These are phyloP conservation scores for Remorina albescens DNA, from an alignment of 2,797 vertebrate genomes.

Conservation along the genomic window DNA sequence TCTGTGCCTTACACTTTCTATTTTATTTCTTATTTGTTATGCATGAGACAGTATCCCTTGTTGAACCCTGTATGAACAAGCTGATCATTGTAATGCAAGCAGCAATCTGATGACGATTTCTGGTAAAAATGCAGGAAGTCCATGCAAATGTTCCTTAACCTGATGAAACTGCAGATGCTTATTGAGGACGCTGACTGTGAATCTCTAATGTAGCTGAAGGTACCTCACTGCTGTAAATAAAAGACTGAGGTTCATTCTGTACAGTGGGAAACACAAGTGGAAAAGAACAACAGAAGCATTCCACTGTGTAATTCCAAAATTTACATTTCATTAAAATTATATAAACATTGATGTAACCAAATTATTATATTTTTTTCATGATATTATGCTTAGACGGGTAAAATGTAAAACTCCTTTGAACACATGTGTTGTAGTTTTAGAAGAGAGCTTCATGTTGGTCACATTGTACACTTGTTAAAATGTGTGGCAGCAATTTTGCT, in stretches of 20 bases:
- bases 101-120: slow-evolving; percentile 21
- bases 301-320: slow-evolving; percentile 34
- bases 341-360: slow-evolving; percentile 40
- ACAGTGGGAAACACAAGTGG: slow-evolving; percentile 23
- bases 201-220: slow-evolving; percentile 49
- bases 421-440: slow-evolving; percentile 40
- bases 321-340: slow-evolving; percentile 27
- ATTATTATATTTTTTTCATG: slow-evolving; percentile 38
- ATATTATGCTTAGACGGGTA: slow-evolving; percentile 28
- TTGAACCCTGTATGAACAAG: slow-evolving; percentile 29
- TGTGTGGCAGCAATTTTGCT: slow-evolving; percentile 16
- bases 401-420: slow-evolving; percentile 23
- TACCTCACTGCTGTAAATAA: slow-evolving; percentile 55
- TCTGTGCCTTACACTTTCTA: slow-evolving; percentile 71
- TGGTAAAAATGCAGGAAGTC: slow-evolving; percentile 1
- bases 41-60: slow-evolving; percentile 36
- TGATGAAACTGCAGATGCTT: slow-evolving; percentile 24
- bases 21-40: slow-evolving; percentile 34
- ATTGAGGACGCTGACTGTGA: slow-evolving; percentile 35
- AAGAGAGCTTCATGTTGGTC: slow-evolving; percentile 19
- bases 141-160: slow-evolving; percentile 18
- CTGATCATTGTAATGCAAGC: slow-evolving; percentile 18
- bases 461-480: slow-evolving; percentile 9
- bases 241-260: slow-evolving; percentile 20
- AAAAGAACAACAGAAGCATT: slow-evolving; percentile 39